Evolutionary conservation across 2,797 vertebrate species (phyloP), one percentile per base, ranked within the genome.

Genomic region (Anguilla megastoma): DNA sequence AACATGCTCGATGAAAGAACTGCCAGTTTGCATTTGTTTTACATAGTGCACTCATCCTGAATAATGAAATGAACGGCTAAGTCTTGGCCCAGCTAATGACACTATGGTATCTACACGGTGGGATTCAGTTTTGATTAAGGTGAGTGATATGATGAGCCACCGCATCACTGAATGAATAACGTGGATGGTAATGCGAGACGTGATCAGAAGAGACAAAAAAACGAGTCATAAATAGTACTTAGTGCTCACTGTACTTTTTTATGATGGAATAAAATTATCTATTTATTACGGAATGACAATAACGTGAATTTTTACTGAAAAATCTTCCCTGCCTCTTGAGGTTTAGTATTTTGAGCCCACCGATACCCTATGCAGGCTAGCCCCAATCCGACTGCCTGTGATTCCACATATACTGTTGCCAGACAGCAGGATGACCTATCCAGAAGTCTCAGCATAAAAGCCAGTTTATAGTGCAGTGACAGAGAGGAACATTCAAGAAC

Each of bases 61-160:
- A 90, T 88, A 79, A 66, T 88, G 54, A 90, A 90, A 90, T 84
- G 90, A 91, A 91, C 86, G 27, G 69, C 21, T 18, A 10, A 83
- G 36, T 36, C 16, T 48, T 24, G 18, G 45, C 88, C 90, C 69
- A 91, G 93, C 92, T 95, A 94, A 95, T 94, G 92, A 95, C 92
- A 91, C 90, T 91, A 94, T 94, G 91, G 91, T 93, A 93, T 94
- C 92, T 92, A 93, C 93, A 93, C 92, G 91, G 91, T 45, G 89
- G 90, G 92, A 93, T 93, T 96, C 94, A 92, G 93, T 94, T 94
- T 91, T 93, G 94, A 95, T 95, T 95, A 95, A 91, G 92, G 89
- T 54, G 88, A 87, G 90, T 90, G 93, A 95, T 94, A 92, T 93
- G 93, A 95, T 92, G 93, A 91, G 92, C 93, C 56, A 84, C 92